These are phyloP conservation scores for Nemapogon koenigi DNA, from an alignment of 2,888 invertebrate genomes.

Conservation along the genomic window DNA sequence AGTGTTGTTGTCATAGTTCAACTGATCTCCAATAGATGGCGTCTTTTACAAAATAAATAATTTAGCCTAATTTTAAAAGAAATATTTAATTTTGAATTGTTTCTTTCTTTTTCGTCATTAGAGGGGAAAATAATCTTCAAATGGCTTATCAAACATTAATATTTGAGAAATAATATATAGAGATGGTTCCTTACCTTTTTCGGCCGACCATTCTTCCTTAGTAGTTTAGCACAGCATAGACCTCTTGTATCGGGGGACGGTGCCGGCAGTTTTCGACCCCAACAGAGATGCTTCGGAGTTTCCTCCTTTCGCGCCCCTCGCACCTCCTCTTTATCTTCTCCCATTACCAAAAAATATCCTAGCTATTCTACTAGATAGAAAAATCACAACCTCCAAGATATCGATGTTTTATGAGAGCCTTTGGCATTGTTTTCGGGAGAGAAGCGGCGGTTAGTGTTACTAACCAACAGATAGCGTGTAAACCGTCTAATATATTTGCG, in stretches of 20 bases:
- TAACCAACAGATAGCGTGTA: constrained; percentile 37
- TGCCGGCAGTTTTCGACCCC: constrained; percentile 44
- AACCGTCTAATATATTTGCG: constrained; percentile 38
- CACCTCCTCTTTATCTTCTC: constrained; percentile 56
- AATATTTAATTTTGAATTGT: no score
- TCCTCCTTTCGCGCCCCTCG: constrained; percentile 41
- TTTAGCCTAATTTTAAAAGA: no score
- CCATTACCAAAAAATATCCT: constrained; percentile 38
- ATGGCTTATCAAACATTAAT: no score
- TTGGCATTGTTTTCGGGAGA: constrained; percentile 52
- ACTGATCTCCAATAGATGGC: no score
- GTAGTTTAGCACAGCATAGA: constrained; percentile 81
- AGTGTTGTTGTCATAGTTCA: no score
- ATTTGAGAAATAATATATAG: background rate
- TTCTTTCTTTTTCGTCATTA: no score
- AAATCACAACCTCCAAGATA: constrained; percentile 51
- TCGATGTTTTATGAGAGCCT: constrained; percentile 53
- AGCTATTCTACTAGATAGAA: constrained; percentile 24
- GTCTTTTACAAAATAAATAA: no score
- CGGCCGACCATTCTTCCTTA: constrained; percentile 81
- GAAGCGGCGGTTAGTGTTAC: constrained; percentile 27
- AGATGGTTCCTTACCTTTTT: constrained; percentile 68
- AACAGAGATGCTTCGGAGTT: constrained; percentile 48
- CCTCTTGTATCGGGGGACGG: constrained; percentile 75
- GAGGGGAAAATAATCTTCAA: no score